Percentiles rank a stretch among this genome's conserved stretches.
These are phyloP conservation scores for Adrianichthys oophorus DNA, from an alignment of 2,797 vertebrate genomes.

Conservation along the genomic window DNA sequence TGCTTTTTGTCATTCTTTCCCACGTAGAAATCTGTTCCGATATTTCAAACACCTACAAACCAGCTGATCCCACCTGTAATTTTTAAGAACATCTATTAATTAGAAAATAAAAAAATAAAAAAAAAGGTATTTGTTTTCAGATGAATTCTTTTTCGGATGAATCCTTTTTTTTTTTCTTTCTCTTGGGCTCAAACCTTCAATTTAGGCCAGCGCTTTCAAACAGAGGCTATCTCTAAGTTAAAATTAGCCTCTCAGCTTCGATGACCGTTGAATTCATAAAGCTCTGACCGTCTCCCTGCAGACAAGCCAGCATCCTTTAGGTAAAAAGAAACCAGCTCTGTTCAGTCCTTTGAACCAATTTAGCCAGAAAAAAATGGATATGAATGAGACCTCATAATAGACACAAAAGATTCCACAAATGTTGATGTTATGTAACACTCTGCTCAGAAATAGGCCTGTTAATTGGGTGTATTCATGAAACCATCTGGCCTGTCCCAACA, in stretches of 20 bases:
- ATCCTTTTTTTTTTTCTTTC: constrained; percentile 18
- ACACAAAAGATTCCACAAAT: constrained; percentile 12
- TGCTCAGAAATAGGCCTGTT: constrained; percentile 21
- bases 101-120: constrained; percentile 15
- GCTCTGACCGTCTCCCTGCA: constrained; percentile 34
- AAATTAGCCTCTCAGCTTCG: constrained; percentile 63
- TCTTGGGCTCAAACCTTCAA: constrained; percentile 41
- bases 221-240: constrained; percentile 35
- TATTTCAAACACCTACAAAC: constrained; percentile 31
- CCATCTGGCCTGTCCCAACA: constrained; percentile 21
- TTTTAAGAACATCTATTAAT: constrained; percentile 9
- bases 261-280: constrained; percentile 62
- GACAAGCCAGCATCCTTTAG: constrained; percentile 13
- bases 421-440: constrained; percentile 6
- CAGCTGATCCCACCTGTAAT: constrained; percentile 29
- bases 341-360: not conserved
- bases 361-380: constrained; percentile 17
- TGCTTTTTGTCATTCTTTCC: constrained; percentile 8
- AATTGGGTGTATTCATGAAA: constrained; percentile 33
- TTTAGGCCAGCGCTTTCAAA: constrained; percentile 21
- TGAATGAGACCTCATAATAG: constrained; percentile 31
- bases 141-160: no score
- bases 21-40: constrained; percentile 34
- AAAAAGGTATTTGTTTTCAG: not conserved
- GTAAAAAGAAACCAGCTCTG: constrained; percentile 29